phyloP scores from a whole-genome alignment of 1,140 invertebrate genomes.

The Hormaphis cornu region DNA sequence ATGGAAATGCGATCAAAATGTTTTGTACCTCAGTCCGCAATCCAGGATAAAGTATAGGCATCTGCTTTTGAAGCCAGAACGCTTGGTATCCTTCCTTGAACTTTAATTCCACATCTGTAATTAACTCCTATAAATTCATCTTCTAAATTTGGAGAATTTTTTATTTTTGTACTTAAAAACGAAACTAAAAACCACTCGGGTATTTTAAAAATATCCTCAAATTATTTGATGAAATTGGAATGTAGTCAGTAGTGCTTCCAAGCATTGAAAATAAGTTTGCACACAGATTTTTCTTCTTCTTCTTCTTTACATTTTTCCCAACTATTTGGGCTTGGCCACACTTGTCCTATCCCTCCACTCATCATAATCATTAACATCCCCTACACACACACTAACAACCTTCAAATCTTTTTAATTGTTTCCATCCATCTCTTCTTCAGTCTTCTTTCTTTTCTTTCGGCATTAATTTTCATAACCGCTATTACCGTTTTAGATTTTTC shows the following conservation, averaged over 20 bases:
- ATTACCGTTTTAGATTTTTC: too few relatives aligned
- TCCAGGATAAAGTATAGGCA: constrained; percentile 10
- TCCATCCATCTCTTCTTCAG: too few relatives aligned
- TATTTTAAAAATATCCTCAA: constrained; percentile 24
- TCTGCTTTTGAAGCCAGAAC: constrained; percentile 21
- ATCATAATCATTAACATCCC: too few relatives aligned
- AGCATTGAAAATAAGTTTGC: constrained; percentile 12
- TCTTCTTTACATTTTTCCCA: too few relatives aligned
- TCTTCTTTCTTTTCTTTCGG: too few relatives aligned
- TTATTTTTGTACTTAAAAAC: constrained; percentile 2
- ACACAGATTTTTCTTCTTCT: constrained; percentile 7
- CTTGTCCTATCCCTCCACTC: too few relatives aligned
- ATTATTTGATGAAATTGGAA: constrained; percentile 1
- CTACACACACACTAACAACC: too few relatives aligned
- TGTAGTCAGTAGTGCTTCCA: constrained; percentile 25
- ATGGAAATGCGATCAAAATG: constrained; percentile 14
- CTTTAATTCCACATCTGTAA: constrained; percentile 14
- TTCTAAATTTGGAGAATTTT: constrained; percentile 18
- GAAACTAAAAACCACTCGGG: constrained; percentile 7
- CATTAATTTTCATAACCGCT: too few relatives aligned
- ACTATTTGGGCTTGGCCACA: too few relatives aligned
- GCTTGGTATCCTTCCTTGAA: constrained; percentile 1
- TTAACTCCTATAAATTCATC: constrained; percentile 25
- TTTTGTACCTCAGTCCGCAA: constrained; percentile 12
- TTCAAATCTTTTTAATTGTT: too few relatives aligned